Evolutionary conservation across 92 coral and sea anemone genomes (phyloP).

Genomic region (Pocillopora grandis): DNA sequence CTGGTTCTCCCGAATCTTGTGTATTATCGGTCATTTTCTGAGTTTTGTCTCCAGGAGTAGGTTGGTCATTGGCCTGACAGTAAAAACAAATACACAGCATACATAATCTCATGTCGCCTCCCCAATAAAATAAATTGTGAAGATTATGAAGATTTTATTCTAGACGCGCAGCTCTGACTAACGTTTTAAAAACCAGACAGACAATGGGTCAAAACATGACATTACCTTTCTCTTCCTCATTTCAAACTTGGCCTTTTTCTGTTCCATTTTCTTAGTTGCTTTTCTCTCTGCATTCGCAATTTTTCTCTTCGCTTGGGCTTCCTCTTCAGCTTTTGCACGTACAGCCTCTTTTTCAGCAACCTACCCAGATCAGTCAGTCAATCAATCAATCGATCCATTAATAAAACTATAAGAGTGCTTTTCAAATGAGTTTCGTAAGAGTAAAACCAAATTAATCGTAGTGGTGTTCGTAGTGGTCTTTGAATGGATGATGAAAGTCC

Average conservation of each 20-base stretch:
- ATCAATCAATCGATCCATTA: not conserved
- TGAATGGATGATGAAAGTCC: too few relatives aligned
- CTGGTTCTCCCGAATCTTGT: slow-evolving; percentile 57
- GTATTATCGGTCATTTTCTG: slow-evolving; percentile 6
- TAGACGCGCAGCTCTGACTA: not conserved
- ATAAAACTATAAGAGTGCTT: not conserved
- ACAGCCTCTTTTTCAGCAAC: slow-evolving; percentile 73
- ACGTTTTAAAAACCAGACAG: not conserved
- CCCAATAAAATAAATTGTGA: too few relatives aligned
- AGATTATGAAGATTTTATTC: too few relatives aligned
- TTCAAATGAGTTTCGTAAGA: too few relatives aligned
- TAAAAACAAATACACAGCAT: not conserved
- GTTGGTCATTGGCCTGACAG: slow-evolving; percentile 12
- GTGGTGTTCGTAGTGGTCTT: too few relatives aligned
- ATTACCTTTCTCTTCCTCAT: slow-evolving; percentile 62
- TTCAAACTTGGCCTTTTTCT: slow-evolving; percentile 56
- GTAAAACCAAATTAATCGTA: too few relatives aligned
- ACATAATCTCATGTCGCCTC: not conserved
- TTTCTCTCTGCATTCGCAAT: slow-evolving; percentile 66
- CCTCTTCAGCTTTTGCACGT: slow-evolving; percentile 61
- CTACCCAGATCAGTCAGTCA: not conserved
- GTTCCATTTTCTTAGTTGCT: slow-evolving; percentile 67
- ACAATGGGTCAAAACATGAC: not conserved
- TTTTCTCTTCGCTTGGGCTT: slow-evolving; percentile 60
- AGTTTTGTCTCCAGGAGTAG: slow-evolving; percentile 4